Base-by-base conservation (phyloP, 2,888 invertebrate genomes). In the Bugula neritina region DNA sequence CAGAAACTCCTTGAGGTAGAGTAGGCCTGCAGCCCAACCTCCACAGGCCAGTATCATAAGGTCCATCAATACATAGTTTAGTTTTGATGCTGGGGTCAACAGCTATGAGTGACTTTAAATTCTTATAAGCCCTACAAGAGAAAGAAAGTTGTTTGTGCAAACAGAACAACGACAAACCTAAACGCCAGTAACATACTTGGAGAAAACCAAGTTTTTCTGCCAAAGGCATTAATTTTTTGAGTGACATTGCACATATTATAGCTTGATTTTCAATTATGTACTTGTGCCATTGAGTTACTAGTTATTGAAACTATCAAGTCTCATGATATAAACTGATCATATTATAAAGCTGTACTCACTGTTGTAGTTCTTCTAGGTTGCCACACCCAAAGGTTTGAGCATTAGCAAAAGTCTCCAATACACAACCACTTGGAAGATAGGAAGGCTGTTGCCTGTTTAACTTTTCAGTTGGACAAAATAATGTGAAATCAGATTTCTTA, bases 11-110 rank as follows among this genome's bases (percentile, higher is more conserved):
- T 17, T 25, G 25, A 13, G 63, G 63, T 63, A 13, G 10, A n/a
- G 21, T 13, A 13, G 31, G 29, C 5, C 31, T 25, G 31, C 5
- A 13, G 13, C 63, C 34, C 5, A 63, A 5, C 27, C 31, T 3
- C 63, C 63, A 63, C 63, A 31, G 10, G 2, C 63, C 63, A 13
- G 63, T 63, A 31, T 63, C 63, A 63, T 63, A 63, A 21, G 63
- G 63, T 2, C 63, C 63, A 31, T 63, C 63, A 13, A 63, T 63
- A 63, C 63, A 63, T 3, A 63, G n/a, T n/a, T 63, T 63, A 31
- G 5, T 34, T 3, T 2, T 17, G 10, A 63, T 10, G 3, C 10
- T 5, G 17, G 29, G 27, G 31, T 63, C 63, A 13, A 31, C 10
- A 27, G 29, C 63, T 31, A 63, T 63, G 34, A 31, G 34, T 5